Base-by-base conservation (phyloP, 2,888 invertebrate species). In the Cantharis rustica region DNA sequence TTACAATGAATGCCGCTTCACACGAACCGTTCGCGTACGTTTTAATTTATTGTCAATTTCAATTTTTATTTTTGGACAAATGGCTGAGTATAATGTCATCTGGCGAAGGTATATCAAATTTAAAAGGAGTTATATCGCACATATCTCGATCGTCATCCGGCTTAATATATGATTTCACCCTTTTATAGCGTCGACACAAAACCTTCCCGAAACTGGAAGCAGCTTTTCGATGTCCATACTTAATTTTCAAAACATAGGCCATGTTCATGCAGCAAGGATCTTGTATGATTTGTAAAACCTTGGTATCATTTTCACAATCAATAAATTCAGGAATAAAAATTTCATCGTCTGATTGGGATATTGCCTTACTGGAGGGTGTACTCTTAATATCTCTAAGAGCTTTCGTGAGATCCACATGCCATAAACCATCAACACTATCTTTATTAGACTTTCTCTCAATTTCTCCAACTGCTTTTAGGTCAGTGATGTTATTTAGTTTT, bases 81-180 rank as follows among this genome's bases (percentile, higher is more conserved):
- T 66, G 64, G 17, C 20, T 2, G 7, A 16, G n/a, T 20, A 66
- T 16, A 9, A 66, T 81, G 84, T 90, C 91, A 87, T 93, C 92
- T 10, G 93, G 93, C 0, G 93, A 93, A 2, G 90, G 90, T 62
- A 88, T 88, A 27, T 89, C 87, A 86, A 93, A 93, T 79, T 89
- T 88, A 87, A 93, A 93, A 61, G 77, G 80, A 66, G 83, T 82
- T 71, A 89, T 77, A 31, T 79, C 81, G 4, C 72, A 76, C 26
- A 63, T 68, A n/a, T 10, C 13, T 10, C 15, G 20, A 11, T 74
- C 66, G 5, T 70, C 71, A 16, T 71, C 61, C 7, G 31, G 62
- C 26, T 76, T 69, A 15, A 76, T 64, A 64, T 72, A 77, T 0
- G 73, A 78, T 75, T 75, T 79, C 72, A 73, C 27, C 72, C 79